Evolutionary conservation across 1,140 invertebrate species (phyloP).

Genomic region (Periplaneta americana): DNA sequence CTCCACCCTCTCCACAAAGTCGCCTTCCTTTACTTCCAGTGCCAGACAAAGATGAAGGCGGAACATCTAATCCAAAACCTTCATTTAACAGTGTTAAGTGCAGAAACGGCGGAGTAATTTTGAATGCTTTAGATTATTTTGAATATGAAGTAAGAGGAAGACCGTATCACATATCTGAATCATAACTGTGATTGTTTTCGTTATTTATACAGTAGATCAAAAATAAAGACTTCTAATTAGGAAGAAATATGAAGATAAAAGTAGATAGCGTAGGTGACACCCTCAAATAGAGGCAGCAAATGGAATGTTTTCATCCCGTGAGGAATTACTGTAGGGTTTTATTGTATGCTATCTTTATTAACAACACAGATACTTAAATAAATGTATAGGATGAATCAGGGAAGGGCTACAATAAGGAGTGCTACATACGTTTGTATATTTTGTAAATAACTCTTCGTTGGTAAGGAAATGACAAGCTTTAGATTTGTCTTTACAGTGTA

Average conservation of each 20-base stretch:
- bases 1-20: neutral
- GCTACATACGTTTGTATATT: neutral
- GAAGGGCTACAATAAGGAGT: neutral
- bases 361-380: neutral
- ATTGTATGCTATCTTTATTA: neutral
- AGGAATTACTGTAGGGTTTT: neutral
- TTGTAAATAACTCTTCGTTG: neutral
- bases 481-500: neutral
- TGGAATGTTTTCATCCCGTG: neutral
- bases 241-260: too few species aligned
- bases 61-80: neutral
- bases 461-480: too few species aligned
- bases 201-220: too few species aligned
- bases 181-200: too few species aligned
- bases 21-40: neutral
- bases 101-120: neutral
- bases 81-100: neutral
- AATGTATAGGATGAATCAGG: neutral
- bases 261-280: too few species aligned
- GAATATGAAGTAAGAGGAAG: neutral
- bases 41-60: neutral
- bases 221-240: too few species aligned
- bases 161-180: neutral
- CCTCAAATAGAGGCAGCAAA: neutral
- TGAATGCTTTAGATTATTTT: slow-evolving; percentile 6